Base-by-base conservation (phyloP, 2,113 vertebrate genomes). In the Platysteira castanea region DNA sequence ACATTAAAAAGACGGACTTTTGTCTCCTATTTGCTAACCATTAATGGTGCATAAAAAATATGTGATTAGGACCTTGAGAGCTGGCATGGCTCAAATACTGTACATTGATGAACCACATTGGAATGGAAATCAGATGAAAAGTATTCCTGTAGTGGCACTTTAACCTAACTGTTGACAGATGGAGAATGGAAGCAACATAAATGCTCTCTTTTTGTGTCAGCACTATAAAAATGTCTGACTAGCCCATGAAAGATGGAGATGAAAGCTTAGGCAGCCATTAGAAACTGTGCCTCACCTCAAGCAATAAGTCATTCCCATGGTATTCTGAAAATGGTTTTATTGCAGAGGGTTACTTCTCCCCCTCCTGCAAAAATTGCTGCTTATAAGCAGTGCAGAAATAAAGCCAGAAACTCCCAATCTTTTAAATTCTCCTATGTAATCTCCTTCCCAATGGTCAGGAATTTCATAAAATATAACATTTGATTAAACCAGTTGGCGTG, bases 271-370 rank as follows among this genome's bases (percentile, higher is more conserved):
- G 97, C 97, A 96, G 96, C 97, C 97, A 96, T 97, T 97, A 98
- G 97, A 97, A 98, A 93, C 90, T 93, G 61, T 60, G 97, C 94
- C 91, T 97, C 88, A 93, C 97, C 95, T 90, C 28, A 41, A 97
- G 96, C 96, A 89, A 94, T 98, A 98, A 98, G 92, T 98, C 98
- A 97, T 95, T 91, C 96, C 95, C 96, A 70, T 70, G 93, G 94
- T 97, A 97, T 98, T 98, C 98, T 96, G 97, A 98, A 98, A 98
- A 98, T 98, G 94, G 91, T 97, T 98, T 98, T 97, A 98, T 96
- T 96, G 96, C 96, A 96, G 77, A 95, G 96, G 97, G 97, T 98
- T 97, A 97, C 94, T 89, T 97, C 87, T 97, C 61, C 81, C 91
- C 86, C 94, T 97, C 95, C 96, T 97, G 95, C 94, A 98, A 98